phyloP scores from a whole-genome alignment of 2,888 invertebrate genomes.

The Caenorhabditis panamensis region DNA sequence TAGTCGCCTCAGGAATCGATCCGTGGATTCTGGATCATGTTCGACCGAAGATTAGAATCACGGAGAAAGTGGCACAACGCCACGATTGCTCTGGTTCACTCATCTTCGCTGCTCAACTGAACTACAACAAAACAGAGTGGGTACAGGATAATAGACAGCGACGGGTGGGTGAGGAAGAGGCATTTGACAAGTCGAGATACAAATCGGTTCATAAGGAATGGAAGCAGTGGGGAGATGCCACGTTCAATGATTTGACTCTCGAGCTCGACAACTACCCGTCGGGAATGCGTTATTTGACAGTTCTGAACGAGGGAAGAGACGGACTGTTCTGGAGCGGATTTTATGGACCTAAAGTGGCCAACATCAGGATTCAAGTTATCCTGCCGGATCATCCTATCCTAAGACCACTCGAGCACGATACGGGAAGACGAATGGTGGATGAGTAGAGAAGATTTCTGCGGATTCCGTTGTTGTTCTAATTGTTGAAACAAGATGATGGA shows the following conservation, averaged over 20 bases:
- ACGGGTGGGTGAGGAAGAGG: too few relatives aligned
- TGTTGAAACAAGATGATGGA: too few relatives aligned
- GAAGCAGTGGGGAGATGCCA: constrained; percentile 33
- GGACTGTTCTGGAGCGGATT: constrained; percentile 40
- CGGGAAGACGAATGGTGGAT: constrained; percentile 8
- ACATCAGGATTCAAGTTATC: constrained; percentile 38
- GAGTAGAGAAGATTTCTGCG: too few relatives aligned
- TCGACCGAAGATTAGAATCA: constrained; percentile 30
- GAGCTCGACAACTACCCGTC: constrained; percentile 43
- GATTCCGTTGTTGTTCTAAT: too few relatives aligned
- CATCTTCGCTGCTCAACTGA: constrained; percentile 34
- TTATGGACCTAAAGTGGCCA: constrained; percentile 54
- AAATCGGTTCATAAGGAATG: constrained; percentile 26
- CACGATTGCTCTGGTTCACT: constrained; percentile 40
- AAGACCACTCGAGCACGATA: not conserved
- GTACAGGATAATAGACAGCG: constrained; percentile 4
- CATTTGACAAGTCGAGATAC: constrained; percentile 11
- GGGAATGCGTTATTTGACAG: constrained; percentile 37
- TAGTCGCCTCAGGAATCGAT: constrained; percentile 18
- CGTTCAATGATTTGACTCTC: constrained; percentile 17
- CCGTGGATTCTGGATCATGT: constrained; percentile 26
- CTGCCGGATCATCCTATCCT: constrained; percentile 22
- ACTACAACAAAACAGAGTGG: constrained; percentile 35
- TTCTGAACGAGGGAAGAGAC: constrained; percentile 33
- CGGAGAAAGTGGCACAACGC: constrained; percentile 46